Evolutionary conservation across 2,888 invertebrate species (phyloP).

Genomic region (Neoascia interrupta): DNA sequence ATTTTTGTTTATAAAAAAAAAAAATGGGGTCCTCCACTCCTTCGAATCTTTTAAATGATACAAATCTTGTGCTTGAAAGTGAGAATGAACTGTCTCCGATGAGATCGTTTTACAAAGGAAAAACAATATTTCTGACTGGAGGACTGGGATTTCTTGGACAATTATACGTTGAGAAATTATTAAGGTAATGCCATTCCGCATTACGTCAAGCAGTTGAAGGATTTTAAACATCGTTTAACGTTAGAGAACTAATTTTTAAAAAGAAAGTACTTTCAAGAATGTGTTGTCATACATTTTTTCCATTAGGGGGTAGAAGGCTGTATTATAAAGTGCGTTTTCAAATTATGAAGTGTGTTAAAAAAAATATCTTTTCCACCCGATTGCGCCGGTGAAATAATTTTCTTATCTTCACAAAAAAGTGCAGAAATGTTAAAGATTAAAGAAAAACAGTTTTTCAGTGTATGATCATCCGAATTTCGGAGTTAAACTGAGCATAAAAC

Average conservation of each 20-base stretch:
- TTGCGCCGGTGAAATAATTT: too few relatives aligned
- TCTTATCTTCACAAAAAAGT: too few relatives aligned
- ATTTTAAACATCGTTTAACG: background rate
- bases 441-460: too few relatives aligned
- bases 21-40: conserved; percentile 36
- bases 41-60: conserved; percentile 18
- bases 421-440: too few relatives aligned
- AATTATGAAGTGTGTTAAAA: too few relatives aligned
- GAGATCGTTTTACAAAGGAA: conserved; percentile 70
- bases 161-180: conserved; percentile 71
- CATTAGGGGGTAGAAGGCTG: too few relatives aligned
- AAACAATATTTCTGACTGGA: conserved; percentile 71
- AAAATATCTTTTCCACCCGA: too few relatives aligned
- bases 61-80: background rate
- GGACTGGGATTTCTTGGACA: conserved; percentile 72
- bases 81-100: conserved; percentile 62
- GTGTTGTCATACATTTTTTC: too few relatives aligned
- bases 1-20: background rate
- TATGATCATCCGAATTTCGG: too few relatives aligned
- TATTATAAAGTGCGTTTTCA: too few relatives aligned
- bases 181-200: conserved; percentile 65
- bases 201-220: background rate
- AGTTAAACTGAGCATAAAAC: too few relatives aligned
- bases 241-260: background rate
- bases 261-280: background rate